phyloP scores from a whole-genome alignment of 2,113 vertebrate genomes.

The Scolopax mira region DNA sequence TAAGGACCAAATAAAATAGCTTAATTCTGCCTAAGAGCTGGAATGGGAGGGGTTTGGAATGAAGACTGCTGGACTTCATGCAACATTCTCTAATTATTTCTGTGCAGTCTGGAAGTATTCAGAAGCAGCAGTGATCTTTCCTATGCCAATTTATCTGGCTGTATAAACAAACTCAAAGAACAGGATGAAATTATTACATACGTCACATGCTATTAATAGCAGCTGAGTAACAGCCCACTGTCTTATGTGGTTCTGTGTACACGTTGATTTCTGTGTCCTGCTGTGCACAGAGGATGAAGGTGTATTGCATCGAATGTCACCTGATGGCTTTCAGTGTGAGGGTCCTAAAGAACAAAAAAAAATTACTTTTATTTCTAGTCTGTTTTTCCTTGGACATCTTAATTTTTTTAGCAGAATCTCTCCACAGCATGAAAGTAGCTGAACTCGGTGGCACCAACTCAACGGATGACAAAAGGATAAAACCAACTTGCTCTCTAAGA shows the following conservation, averaged over 20 bases:
- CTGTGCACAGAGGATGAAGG: background rate
- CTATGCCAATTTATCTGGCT: background rate
- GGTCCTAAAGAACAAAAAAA: background rate
- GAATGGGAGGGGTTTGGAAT: background rate
- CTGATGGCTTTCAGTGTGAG: background rate
- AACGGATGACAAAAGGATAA: background rate
- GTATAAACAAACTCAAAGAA: background rate
- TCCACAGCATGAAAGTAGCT: background rate
- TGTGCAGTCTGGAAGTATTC: background rate
- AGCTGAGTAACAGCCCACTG: background rate
- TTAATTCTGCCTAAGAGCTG: background rate
- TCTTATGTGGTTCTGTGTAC: fast-evolving
- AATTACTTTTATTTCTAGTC: background rate
- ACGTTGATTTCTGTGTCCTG: background rate
- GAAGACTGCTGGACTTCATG: background rate
- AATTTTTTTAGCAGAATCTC: background rate
- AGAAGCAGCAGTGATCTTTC: background rate
- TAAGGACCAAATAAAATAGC: background rate
- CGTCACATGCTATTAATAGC: background rate
- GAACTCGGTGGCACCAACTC: background rate
- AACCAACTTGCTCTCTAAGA: background rate
- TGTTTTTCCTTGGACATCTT: background rate
- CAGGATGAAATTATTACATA: background rate
- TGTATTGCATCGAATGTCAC: background rate
- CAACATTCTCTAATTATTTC: background rate